Evolutionary conservation across 2,797 vertebrate genomes (phyloP).

Genomic region (Syndactyla subalaris): DNA sequence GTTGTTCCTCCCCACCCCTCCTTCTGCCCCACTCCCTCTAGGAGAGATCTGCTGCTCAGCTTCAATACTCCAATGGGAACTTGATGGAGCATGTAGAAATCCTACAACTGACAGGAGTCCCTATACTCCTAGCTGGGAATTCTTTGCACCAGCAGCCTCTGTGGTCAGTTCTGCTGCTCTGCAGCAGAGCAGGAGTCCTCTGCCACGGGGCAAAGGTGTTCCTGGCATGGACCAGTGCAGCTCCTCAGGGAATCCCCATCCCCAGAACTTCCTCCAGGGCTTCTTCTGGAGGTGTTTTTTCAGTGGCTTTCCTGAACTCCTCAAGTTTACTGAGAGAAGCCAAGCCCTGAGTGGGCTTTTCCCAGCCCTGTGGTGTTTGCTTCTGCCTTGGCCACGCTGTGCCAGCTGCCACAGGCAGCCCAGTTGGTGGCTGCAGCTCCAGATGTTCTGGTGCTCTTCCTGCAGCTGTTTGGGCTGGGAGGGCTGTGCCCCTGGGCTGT

Average conservation of each 20-base stretch:
- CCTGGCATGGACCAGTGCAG: not conserved
- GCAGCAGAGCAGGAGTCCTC: not conserved
- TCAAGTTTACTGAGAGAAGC: not conserved
- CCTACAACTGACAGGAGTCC: not conserved
- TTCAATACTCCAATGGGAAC: not conserved
- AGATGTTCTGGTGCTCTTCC: not conserved
- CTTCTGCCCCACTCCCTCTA: not conserved
- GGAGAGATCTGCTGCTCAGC: not conserved
- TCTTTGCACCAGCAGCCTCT: not conserved
- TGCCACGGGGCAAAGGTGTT: fast-evolving
- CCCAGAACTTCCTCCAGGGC: not conserved
- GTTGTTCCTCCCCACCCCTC: not conserved
- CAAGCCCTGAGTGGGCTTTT: not conserved
- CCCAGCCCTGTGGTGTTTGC: fast-evolving
- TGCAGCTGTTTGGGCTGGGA: not conserved
- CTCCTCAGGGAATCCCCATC: not conserved
- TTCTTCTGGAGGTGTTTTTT: not conserved
- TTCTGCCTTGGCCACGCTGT: fast-evolving
- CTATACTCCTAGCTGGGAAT: not conserved
- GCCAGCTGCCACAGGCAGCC: not conserved
- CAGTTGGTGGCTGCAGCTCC: not conserved
- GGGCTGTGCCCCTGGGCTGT: not conserved
- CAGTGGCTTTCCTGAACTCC: not conserved
- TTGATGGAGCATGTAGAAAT: not conserved
- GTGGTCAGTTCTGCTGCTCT: not conserved